Conservation (phyloP, 2,888 invertebrate species). For the Andrena marginata region DNA sequence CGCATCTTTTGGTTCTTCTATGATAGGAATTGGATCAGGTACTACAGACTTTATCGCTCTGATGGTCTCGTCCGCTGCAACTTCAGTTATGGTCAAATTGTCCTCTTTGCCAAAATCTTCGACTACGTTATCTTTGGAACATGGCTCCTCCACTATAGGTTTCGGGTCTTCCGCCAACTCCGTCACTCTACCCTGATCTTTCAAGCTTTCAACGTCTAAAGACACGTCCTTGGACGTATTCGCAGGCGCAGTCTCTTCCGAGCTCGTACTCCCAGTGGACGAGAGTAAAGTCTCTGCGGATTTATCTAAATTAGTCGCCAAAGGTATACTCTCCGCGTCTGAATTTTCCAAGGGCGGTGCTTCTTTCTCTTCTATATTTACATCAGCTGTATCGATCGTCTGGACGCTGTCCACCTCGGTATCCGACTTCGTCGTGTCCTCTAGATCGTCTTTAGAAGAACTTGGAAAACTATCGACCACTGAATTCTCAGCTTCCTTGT, state of each 20-base stretch:
- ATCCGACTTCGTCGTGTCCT: constrained; percentile 35
- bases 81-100: constrained; percentile 76
- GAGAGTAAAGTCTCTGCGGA: constrained; percentile 22
- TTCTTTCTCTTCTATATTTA: constrained; percentile 27
- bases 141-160: constrained; percentile 64
- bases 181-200: constrained; percentile 32
- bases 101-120: constrained; percentile 49
- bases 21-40: constrained; percentile 79
- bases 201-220: constrained; percentile 13
- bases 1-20: constrained; percentile 78
- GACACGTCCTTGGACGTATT: constrained; percentile 26
- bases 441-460: constrained; percentile 47
- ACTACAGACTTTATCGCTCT: constrained; percentile 73
- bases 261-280: constrained; percentile 8
- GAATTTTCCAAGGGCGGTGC: constrained; percentile 15
- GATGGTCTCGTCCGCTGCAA: constrained; percentile 73
- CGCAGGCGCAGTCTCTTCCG: constrained; percentile 16
- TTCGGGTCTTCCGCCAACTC: constrained; percentile 52
- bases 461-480: constrained; percentile 53
- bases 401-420: constrained; percentile 10
- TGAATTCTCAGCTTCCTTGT: constrained; percentile 48
- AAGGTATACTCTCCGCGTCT: constrained; percentile 22
- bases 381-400: constrained; percentile 19
- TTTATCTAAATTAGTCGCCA: constrained; percentile 21
- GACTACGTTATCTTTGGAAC: constrained; percentile 41